Percentiles rank a stretch among this genome's conserved stretches.
These are phyloP conservation scores for Aplidium turbinatum DNA, from an alignment of 23 tunicate species.

Conservation along the genomic window DNA sequence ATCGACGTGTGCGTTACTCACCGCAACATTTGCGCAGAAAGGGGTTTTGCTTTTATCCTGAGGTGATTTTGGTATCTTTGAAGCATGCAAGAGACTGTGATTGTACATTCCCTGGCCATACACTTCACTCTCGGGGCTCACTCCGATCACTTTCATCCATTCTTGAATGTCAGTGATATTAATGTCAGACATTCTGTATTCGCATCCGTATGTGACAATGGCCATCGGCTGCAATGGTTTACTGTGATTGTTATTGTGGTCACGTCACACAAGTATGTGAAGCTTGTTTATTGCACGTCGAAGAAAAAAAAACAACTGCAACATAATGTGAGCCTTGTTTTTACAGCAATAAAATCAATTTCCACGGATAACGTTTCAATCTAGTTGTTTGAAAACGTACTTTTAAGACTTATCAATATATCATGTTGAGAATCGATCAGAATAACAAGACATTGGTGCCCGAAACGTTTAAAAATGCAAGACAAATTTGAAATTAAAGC, in stretches of 20 bases:
- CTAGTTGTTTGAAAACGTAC: too few species aligned
- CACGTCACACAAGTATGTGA: background rate
- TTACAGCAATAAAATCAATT: too few species aligned
- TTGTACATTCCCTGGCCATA: background rate
- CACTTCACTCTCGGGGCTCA: background rate
- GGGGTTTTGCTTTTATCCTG: background rate
- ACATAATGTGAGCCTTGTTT: too few species aligned
- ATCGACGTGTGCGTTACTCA: background rate
- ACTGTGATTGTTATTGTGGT: background rate
- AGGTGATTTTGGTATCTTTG: background rate
- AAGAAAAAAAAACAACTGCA: background rate
- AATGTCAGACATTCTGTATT: constrained; percentile 36
- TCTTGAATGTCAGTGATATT: constrained; percentile 16
- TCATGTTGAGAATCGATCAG: too few species aligned
- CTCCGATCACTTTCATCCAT: constrained; percentile 5
- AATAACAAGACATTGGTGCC: too few species aligned
- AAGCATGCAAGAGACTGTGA: constrained; percentile 9
- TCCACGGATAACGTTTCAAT: too few species aligned
- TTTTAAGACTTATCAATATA: too few species aligned
- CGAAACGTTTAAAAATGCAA: too few species aligned
- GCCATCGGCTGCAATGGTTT: constrained; percentile 32
- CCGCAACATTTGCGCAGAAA: background rate
- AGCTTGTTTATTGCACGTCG: background rate
- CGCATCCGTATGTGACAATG: constrained; percentile 44
- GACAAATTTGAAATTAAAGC: too few species aligned